Base-by-base conservation (phyloP, 2,888 invertebrate genomes). In the Meta bourneti region DNA sequence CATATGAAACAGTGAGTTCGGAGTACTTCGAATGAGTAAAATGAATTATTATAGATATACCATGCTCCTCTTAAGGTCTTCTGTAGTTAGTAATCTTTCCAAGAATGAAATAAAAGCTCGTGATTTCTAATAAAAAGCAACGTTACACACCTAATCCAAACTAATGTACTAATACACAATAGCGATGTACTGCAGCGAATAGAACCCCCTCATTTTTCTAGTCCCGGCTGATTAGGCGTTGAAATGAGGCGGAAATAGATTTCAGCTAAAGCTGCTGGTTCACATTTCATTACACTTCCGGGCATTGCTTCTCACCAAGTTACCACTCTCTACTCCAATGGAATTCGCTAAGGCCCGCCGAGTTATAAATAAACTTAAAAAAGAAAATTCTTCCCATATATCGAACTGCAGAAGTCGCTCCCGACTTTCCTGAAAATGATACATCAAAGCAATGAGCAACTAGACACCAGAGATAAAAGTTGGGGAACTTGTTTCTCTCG, bases 381-480 rank as follows among this genome's bases (percentile, higher is more conserved):
- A 61, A 82, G 84, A 84, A 54, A 78, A 34, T 51, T 49, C 82
- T 70, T 34, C 48, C 70, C 74, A 71, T 83, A 69, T 82, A 83
- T 83, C 77, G 81, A 77, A 61, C 71, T 82, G 77, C 72, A 34
- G 52, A 85, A 86, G 79, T 86, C 86, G 20, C 77, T 91, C 77
- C 16, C 51, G 81, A 89, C 82, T 77, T 75, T 16, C 80, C 70
- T 72, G 90, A 82, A 91, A 91, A 91, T 90, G 86, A 91, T 91
- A 91, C 90, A 82, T 91, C 90, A 91, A 82, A 82, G 90, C 86
- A 91, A 91, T 91, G 90, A 91, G 90, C 79, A 84, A 79, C 83
- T 71, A 91, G 90, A 82, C 81, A 82, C 86, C 75, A 20, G 81
- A 86, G 90, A 91, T 86, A 91, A 91, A 83, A 89, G 85, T 75